These are phyloP conservation scores for Phataginus tricuspis DNA, from an alignment of 2,797 vertebrate genomes.

Conservation along the genomic window DNA sequence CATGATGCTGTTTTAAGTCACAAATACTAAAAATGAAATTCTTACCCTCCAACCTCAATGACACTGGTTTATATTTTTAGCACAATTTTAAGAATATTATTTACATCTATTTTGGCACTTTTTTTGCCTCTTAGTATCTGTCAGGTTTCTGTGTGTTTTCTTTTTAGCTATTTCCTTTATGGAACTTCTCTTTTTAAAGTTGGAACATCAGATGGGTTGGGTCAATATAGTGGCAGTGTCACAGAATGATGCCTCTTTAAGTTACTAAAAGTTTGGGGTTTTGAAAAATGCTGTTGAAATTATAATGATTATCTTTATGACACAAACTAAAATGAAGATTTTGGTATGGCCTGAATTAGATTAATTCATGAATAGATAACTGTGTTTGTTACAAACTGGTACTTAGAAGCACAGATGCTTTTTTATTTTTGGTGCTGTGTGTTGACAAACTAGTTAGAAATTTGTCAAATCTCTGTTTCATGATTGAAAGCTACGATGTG, in stretches of 20 bases:
- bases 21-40: not conserved
- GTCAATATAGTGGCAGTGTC: not conserved
- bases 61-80: not conserved
- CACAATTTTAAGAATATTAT: not conserved
- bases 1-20: not conserved
- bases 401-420: not conserved
- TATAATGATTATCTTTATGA: not conserved
- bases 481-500: not conserved
- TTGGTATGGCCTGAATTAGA: not conserved
- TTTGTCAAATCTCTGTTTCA: not conserved
- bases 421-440: not conserved
- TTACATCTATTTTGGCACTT: not conserved
- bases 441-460: not conserved
- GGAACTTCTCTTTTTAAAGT: not conserved
- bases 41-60: not conserved
- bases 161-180: not conserved
- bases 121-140: not conserved
- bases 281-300: constrained; percentile 26
- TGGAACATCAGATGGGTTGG: not conserved
- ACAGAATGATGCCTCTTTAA: not conserved
- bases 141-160: not conserved
- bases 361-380: not conserved
- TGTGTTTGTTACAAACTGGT: constrained; percentile 19
- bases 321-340: not conserved
- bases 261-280: not conserved